phyloP scores from a whole-genome alignment of 2,888 invertebrate genomes.

The Trichacis sp. region DNA sequence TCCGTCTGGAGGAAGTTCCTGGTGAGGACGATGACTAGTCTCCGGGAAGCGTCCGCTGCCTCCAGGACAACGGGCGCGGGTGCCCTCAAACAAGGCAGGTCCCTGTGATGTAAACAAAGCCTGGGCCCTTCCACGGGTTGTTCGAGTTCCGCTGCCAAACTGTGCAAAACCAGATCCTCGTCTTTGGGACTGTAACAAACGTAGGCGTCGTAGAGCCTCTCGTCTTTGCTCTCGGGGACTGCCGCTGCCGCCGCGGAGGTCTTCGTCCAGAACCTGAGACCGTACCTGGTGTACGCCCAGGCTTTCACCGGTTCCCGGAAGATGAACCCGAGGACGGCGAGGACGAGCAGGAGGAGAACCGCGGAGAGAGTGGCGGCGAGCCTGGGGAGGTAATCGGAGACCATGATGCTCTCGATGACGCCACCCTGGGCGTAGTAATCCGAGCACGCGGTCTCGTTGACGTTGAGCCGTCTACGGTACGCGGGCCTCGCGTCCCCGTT shows the following conservation, averaged over 20 bases:
- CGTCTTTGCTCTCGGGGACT: slow-evolving; percentile 82
- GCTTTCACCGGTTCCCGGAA: slow-evolving; percentile 88
- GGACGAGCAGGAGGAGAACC: slow-evolving; percentile 81
- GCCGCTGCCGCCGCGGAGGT: slow-evolving; percentile 74
- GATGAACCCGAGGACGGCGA: slow-evolving; percentile 83
- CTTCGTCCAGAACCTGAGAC: slow-evolving; percentile 82
- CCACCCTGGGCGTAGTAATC: slow-evolving; percentile 88
- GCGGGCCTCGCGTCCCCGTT: slow-evolving; percentile 81
- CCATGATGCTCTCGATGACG: slow-evolving; percentile 84
- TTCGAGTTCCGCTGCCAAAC: slow-evolving; percentile 86
- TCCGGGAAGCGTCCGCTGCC: slow-evolving; percentile 88
- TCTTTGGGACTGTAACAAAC: slow-evolving; percentile 93
- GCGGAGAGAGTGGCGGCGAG: slow-evolving; percentile 84
- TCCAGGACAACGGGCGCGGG: slow-evolving; percentile 84
- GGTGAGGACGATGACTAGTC: slow-evolving; percentile 89
- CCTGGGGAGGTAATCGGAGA: slow-evolving; percentile 87
- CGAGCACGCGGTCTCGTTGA: slow-evolving; percentile 88
- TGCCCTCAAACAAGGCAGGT: slow-evolving; percentile 79
- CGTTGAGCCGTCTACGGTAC: slow-evolving; percentile 83
- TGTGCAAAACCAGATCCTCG: slow-evolving; percentile 88
- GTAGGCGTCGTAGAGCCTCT: slow-evolving; percentile 92
- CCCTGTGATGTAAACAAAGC: slow-evolving; percentile 89
- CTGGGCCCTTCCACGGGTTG: slow-evolving; percentile 84
- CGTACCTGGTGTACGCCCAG: slow-evolving; percentile 90
- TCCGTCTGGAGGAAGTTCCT: slow-evolving; percentile 92